Evolutionary conservation across 2,797 vertebrate species (phyloP), one percentile per base, ranked within the genome.

Genomic region (Acanthurus leucopareius): DNA sequence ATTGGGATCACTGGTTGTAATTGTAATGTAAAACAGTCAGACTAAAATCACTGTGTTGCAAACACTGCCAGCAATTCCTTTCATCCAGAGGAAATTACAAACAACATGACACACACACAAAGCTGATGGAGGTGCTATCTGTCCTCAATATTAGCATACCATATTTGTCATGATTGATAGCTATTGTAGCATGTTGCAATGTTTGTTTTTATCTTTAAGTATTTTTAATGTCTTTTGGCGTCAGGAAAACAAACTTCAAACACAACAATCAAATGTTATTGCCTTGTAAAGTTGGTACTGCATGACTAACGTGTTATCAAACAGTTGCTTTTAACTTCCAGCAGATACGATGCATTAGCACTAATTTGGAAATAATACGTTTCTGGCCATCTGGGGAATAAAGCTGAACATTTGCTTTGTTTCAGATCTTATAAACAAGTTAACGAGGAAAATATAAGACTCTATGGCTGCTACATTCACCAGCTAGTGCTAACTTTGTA

Each of bases 21-120:
- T 72, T 79, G 60, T 77, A 28, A 69, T 58, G 64, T 77, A 82
- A 69, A 76, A 85, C 67, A 85, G 75, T 40, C 42, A 66, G 59
- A 74, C 65, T 47, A 32, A 73, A 69, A 66, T 70, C 56, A 25
- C 40, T 61, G n/a, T 35, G n/a, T 25, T 40, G 48, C 14, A 56
- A 45, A 49, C 65, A 56, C 38, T 19, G 51, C 69, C 54, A 62
- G 54, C 54, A 63, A 44, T 48, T 72, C 22, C 53, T 68, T 63
- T 60, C 60, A 51, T 47, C 10, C 44, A 61, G 22, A 58, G 61
- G 60, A 66, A 77, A 77, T 70, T 19, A 72, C 58, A 79, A 63
- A 68, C 13, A 76, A 60, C 28, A 25, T 42, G 54, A 75, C 25
- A 38, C 53, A 42, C 53, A 42, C 38, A 45, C 60, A 77, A 19